Percentiles rank a stretch among this genome's conserved stretches.
Conservation (phyloP, 2,888 invertebrate genomes). For the Agapostemon virescens region DNA sequence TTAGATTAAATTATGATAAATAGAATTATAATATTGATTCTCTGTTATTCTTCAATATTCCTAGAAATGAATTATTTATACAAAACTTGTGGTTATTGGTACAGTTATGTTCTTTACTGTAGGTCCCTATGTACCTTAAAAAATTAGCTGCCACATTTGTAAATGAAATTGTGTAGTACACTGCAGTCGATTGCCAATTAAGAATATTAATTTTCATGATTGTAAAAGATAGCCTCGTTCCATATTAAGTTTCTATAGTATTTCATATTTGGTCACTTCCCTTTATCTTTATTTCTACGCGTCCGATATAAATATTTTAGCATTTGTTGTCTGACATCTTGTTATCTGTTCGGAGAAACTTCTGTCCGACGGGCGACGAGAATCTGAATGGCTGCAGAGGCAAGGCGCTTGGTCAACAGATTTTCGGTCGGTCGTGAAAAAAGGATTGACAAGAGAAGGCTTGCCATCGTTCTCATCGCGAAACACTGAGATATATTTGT, state of each 20-base stretch:
- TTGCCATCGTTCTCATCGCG: conserved; percentile 40
- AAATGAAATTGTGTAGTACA: no score
- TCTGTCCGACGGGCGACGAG: conserved; percentile 1
- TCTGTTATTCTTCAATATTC: no score
- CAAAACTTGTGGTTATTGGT: no score
- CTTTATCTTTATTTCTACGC: conserved; percentile 40
- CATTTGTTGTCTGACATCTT: conserved; percentile 62
- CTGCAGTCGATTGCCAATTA: no score
- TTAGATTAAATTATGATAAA: no score
- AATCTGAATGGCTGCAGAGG: rapidly evolving
- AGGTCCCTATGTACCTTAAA: no score
- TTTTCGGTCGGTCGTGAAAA: conserved; percentile 19
- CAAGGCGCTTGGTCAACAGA: conserved; percentile 33
- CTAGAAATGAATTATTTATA: no score
- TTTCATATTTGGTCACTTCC: not conserved
- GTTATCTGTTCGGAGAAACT: conserved; percentile 42
- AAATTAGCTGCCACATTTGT: no score
- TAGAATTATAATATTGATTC: no score
- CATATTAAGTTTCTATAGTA: not conserved
- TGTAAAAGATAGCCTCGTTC: no score
- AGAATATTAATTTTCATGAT: not conserved
- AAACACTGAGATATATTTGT: conserved; percentile 44
- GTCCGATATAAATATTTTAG: conserved; percentile 62
- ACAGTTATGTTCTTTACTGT: no score
- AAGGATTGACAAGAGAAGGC: conserved; percentile 47